Evolutionary conservation across 2,113 vertebrate genomes (phyloP).

Genomic region (Alexandromys fortis): DNA sequence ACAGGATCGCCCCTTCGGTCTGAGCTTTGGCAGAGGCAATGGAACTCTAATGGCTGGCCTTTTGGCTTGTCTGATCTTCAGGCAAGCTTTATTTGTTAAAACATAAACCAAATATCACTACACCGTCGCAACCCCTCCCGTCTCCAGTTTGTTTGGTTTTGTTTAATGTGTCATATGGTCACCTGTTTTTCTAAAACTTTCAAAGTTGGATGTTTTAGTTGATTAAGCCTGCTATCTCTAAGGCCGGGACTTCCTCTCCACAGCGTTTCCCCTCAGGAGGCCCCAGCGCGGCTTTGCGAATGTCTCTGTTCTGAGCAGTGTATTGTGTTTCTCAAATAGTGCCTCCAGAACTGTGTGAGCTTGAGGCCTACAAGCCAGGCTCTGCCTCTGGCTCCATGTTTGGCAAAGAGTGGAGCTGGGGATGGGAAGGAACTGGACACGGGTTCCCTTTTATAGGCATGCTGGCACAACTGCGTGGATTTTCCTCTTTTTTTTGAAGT

Average conservation of each 20-base stretch:
- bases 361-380: background rate
- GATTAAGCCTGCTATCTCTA: background rate
- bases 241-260: conserved; percentile 45
- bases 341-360: background rate
- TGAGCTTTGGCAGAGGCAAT: too few species aligned
- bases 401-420: background rate
- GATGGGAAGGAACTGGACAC: too few species aligned
- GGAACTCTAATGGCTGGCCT: too few species aligned
- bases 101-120: too few species aligned
- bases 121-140: too few species aligned
- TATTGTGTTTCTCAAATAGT: background rate
- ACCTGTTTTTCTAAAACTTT: background rate
- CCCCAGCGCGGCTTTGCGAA: background rate
- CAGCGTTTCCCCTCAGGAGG: conserved; percentile 2
- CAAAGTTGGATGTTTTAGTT: background rate
- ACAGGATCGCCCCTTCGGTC: too few species aligned
- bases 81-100: too few species aligned
- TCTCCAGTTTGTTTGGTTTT: background rate
- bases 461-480: background rate
- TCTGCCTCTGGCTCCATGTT: background rate
- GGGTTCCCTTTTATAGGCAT: background rate
- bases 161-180: background rate
- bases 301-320: background rate
- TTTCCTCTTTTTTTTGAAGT: background rate
- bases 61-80: too few species aligned